phyloP scores from a whole-genome alignment of 2,113 vertebrate genomes.

The Tyrannus savana region DNA sequence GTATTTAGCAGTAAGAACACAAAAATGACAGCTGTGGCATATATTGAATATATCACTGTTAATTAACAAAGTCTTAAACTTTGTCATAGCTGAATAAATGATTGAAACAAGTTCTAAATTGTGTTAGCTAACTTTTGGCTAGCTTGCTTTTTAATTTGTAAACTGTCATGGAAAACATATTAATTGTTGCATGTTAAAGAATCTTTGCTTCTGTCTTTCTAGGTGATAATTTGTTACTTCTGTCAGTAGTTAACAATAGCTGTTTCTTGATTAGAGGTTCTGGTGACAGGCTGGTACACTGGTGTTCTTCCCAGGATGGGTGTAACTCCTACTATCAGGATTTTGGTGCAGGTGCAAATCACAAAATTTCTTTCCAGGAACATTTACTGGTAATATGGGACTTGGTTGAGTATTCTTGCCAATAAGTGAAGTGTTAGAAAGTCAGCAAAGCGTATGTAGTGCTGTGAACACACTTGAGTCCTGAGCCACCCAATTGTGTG shows the following conservation, averaged over 20 bases:
- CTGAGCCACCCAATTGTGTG: neutral
- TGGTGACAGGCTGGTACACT: neutral
- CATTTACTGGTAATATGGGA: neutral
- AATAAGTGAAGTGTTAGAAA: conserved; percentile 17
- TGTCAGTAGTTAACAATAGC: neutral
- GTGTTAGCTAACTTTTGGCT: neutral
- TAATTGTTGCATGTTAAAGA: neutral
- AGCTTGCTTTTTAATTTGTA: neutral
- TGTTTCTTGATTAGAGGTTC: neutral
- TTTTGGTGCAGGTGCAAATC: conserved; percentile 12
- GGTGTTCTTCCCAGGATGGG: neutral
- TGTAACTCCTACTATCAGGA: neutral
- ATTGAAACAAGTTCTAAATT: neutral
- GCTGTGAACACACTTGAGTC: conserved; percentile 26
- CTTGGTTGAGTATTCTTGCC: neutral
- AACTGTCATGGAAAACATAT: neutral
- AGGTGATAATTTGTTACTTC: neutral
- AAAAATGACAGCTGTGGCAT: neutral
- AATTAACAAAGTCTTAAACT: neutral
- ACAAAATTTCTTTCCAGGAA: neutral
- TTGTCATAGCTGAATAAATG: neutral
- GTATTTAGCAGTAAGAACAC: neutral
- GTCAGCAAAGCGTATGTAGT: neutral
- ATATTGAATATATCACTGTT: neutral
- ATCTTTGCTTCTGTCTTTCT: neutral